These are phyloP conservation scores for Pyrochroa serraticornis DNA, from an alignment of 2,888 invertebrate species.

Conservation along the genomic window DNA sequence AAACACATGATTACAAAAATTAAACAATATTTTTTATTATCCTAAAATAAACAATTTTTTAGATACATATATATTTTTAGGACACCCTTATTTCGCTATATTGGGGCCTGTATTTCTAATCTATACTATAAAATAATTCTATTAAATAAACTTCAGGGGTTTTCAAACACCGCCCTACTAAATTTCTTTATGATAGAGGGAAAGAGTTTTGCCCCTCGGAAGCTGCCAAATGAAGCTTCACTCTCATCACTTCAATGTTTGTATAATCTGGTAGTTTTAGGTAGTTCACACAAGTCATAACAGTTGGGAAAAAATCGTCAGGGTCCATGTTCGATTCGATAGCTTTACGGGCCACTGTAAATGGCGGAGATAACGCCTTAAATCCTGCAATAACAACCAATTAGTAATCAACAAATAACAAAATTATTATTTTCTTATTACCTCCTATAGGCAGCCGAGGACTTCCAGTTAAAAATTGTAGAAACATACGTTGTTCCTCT, in stretches of 20 bases:
- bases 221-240: constrained; percentile 88
- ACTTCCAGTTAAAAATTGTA: constrained; percentile 98
- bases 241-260: constrained; percentile 90
- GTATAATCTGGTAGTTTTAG: constrained; percentile 99
- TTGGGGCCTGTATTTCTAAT: constrained; percentile 29
- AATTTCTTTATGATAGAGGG: constrained; percentile 83
- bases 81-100: constrained; percentile 33
- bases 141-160: constrained; percentile 22
- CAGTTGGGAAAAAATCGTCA: constrained; percentile 97
- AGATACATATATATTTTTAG: not conserved
- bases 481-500: constrained; percentile 92
- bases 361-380: constrained; percentile 90
- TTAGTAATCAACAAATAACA: constrained; percentile 36
- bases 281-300: constrained; percentile 99
- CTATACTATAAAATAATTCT: constrained; percentile 35
- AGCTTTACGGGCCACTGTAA: constrained; percentile 97
- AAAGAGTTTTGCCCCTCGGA: constrained; percentile 98
- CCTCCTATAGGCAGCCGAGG: constrained; percentile 98
- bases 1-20: constrained; percentile 28
- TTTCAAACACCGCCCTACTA: constrained; percentile 29
- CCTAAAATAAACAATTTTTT: constrained; percentile 17
- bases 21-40: constrained; percentile 19
- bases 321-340: constrained; percentile 91
- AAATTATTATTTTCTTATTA: too few species aligned
- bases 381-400: constrained; percentile 67